Base-by-base conservation (phyloP, 2,113 vertebrate species). In the Pandion haliaetus region DNA sequence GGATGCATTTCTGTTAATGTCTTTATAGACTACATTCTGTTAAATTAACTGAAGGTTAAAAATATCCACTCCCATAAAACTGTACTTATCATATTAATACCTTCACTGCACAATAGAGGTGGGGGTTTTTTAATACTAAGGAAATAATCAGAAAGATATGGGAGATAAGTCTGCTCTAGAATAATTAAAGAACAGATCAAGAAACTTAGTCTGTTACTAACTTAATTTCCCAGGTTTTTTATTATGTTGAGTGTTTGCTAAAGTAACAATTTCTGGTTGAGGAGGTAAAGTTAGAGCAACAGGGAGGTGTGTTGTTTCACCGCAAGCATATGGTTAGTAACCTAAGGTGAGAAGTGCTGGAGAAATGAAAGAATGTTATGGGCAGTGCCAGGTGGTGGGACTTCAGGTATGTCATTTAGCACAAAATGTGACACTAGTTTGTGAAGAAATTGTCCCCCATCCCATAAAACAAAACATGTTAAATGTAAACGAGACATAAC, bases 181-280 rank as follows among this genome's bases (percentile, higher is more conserved):
- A 85, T 18, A 88, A 96, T 94, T 90, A 92, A 85, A 84, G 38
- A 92, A 92, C 86, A 97, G 76, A 90, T 58, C 38, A 94, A 83
- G 96, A 94, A 94, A 88, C 97, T 97, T 91, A 97, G 93, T 91
- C 97, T 96, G 96, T 85, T 93, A 73, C 94, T 92, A 97, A 97
- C 95, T 96, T 88, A 67, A 74, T 84, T 89, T 67, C 95, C 82
- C 95, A 94, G 90, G 31, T 42, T 74, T 88, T 86, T 84, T n/a
- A 42, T 90, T 52, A 77, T 9, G 67, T 6, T 13, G 55, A 59
- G 54, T 38, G 65, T 19, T 85, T 96, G 91, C 94, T 94, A 78
- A 7, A 93, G 94, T 79, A 96, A 87, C 82, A 28, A 95, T 89
- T 95, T 84, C 91, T 97, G 92, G 31, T 49, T 36, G 73, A 91